Percentiles rank a stretch among this genome's conserved stretches.
Evolutionary conservation across 2,113 vertebrate species (phyloP).

Genomic region (Ammodramus savannarum): DNA sequence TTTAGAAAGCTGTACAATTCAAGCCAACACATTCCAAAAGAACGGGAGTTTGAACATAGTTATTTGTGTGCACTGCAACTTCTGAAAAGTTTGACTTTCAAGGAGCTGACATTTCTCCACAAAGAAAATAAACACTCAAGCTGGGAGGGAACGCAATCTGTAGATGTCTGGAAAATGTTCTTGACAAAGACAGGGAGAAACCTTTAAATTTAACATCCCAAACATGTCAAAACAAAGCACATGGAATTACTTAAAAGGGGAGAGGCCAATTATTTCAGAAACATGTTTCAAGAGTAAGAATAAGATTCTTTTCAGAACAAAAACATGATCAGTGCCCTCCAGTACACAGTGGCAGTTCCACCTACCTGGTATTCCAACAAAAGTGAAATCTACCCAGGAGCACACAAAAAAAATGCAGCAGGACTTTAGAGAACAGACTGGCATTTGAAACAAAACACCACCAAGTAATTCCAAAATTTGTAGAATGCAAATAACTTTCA

Average conservation of each 20-base stretch:
- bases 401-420: not conserved
- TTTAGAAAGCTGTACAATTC: not conserved
- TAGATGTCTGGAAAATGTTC: not conserved
- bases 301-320: not conserved
- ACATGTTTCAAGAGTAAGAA: not conserved
- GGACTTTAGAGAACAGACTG: not conserved
- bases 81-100: not conserved
- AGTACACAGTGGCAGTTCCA: not conserved
- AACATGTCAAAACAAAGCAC: not conserved
- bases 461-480: not conserved
- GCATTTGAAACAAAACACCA: not conserved
- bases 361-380: not conserved
- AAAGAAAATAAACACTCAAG: not conserved
- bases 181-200: not conserved
- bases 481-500: not conserved
- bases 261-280: not conserved
- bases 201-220: not conserved
- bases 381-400: not conserved
- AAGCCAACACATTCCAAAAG: not conserved
- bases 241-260: not conserved
- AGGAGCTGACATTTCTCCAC: not conserved
- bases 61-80: not conserved
- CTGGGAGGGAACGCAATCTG: not conserved
- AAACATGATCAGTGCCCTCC: not conserved
- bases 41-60: not conserved